Evolutionary conservation across 2,113 vertebrate species (phyloP), one percentile per base, ranked within the genome.

Genomic region (Sorex araneus): DNA sequence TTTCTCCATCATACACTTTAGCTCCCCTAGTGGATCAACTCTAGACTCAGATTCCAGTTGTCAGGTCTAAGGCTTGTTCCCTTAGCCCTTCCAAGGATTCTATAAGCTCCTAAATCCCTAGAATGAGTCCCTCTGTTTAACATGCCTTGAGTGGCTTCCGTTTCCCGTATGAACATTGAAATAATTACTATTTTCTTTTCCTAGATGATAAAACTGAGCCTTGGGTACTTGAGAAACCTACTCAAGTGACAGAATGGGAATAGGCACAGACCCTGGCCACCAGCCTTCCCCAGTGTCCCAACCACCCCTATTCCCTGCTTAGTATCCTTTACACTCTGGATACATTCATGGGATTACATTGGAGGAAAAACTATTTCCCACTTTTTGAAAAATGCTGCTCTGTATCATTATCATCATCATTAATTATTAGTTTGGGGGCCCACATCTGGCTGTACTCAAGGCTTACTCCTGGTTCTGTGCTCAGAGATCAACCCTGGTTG

Each of bases 291-390:
- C 5, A 12, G 54, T 54, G 71, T 23, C 32, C 57, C 43, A 32
- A n/a, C 64, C 27, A 30, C 28, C 64, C 11, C 64, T 25, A 30
- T 16, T 3, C 67, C 34, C n/a, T 2, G 34, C n/a, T 43, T 8
- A 8, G 76, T n/a, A 1, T 3, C 28, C 36, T n/a, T 18, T 10
- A 30, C 23, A 0, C 40, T 10, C 69, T 7, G 27, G 34, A 9
- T 15, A 67, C 0, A 1, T n/a, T 28, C 9, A 1, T 6, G 7
- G 3, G 40, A 34, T 60, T 10, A 0, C 19, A 16, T 6, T 3
- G 40, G 40, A 79, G n/a, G 47, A 57, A 84, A 84, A 79, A 7
- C 9, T 8, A 28, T 13, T 73, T 77, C 36, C 66, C 19, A 18
- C 64, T n/a, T 64, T 45, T 25, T 63, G 36, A 71, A 47, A 50